These are phyloP conservation scores for Galeopsomyia nigrocyanea DNA, from an alignment of 2,888 invertebrate species.

Conservation along the genomic window DNA sequence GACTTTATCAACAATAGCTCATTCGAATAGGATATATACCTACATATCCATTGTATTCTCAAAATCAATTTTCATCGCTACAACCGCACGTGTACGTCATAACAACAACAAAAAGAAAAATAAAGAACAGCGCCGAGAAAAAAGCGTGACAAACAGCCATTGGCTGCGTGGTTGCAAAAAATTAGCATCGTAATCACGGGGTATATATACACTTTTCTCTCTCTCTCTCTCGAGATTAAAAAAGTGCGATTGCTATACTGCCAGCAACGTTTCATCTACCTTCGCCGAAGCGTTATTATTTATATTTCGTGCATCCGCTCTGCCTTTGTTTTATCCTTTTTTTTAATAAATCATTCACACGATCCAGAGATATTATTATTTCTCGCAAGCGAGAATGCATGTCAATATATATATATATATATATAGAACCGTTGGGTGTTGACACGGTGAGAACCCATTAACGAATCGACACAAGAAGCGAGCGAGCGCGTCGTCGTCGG, in stretches of 20 bases:
- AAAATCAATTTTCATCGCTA: no score
- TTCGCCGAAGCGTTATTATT: not conserved
- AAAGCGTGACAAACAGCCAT: slow-evolving; percentile 39
- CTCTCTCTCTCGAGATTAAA: slow-evolving; percentile 34
- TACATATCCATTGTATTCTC: no score
- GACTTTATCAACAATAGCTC: no score
- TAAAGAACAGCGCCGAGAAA: not conserved
- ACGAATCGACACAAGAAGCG: slow-evolving; percentile 6
- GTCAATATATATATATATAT: no score
- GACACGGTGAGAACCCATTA: slow-evolving; percentile 24
- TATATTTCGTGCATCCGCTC: not conserved
- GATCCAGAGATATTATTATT: no score
- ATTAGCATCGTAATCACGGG: slow-evolving; percentile 45
- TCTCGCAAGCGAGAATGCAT: not conserved
- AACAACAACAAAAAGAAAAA: not conserved
- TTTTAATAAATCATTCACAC: no score
- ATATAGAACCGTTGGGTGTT: slow-evolving; percentile 6
- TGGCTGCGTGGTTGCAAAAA: slow-evolving; percentile 7
- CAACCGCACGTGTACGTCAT: no score
- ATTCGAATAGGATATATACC: no score
- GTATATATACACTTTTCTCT: not conserved
- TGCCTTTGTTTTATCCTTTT: no score
- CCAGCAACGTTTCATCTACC: not conserved
- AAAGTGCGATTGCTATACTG: slow-evolving; percentile 40
- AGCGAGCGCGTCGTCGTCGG: slow-evolving; percentile 4